Evolutionary conservation across 2,113 vertebrate species (phyloP), one percentile per base, ranked within the genome.

Genomic region (Notothenia rossii): DNA sequence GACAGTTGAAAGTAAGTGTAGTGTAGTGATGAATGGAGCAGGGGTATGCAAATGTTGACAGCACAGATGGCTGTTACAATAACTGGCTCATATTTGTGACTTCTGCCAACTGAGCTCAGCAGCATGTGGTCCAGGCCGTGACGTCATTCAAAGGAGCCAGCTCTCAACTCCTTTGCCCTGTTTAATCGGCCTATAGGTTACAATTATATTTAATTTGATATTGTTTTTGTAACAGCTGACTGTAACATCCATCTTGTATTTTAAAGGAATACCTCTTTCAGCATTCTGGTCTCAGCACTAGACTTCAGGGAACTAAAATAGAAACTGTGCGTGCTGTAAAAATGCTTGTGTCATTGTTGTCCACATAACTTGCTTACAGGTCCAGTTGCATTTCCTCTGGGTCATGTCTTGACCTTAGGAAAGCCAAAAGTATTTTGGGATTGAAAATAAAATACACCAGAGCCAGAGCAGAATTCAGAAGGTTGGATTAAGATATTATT

Each of bases 331-430:
- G 45, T 7, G 6, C n/a, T 40, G 45, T 7, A 4, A 25, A 25
- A 49, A 48, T 45, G 40, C 10, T 60, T 14, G 33, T 7, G 17
- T 78, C 64, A 36, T 53, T 72, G n/a, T 67, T 71, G 40, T 48
- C 18, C 51, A 67, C 48, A 72, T 74, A 82, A 86, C 29, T 56
- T 75, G 73, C 77, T 79, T 72, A 69, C 64, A 66, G n/a, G 45
- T 75, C 20, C 56, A 78, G 82, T 86, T 90, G n/a, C 80, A 74
- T 75, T 92, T 90, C 85, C 88, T 73, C 60, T 65, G 13, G 25
- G 49, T 63, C 33, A 43, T 49, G n/a, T 53, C 40, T 18, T 66
- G 29, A 62, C 53, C 45, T 77, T 18, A 63, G 10, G 10, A 55
- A 33, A 25, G 1, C 36, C 18, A 59, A 17, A 66, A 25, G 10